Evolutionary conservation across 1,140 invertebrate genomes (phyloP).

Genomic region (Leucophenga varia): DNA sequence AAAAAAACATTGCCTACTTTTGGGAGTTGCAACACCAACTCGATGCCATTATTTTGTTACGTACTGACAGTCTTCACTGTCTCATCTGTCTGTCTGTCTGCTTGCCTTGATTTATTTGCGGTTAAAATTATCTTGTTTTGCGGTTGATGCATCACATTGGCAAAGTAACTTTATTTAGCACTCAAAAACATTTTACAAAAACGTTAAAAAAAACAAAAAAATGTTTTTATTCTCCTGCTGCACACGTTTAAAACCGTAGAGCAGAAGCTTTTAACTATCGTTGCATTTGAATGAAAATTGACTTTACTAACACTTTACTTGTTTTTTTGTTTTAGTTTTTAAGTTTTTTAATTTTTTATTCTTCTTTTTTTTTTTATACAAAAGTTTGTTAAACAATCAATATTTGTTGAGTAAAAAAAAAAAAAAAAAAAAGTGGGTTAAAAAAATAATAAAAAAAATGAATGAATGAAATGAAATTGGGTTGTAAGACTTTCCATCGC

Average conservation of each 20-base stretch:
- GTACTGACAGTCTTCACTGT: too few relatives aligned
- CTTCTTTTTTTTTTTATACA: conserved; percentile 1
- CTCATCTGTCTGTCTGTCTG: neutral
- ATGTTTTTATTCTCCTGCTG: too few relatives aligned
- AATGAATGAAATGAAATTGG: too few relatives aligned
- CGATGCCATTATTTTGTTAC: too few relatives aligned
- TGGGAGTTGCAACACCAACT: conserved; percentile 18
- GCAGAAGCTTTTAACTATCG: conserved; percentile 43
- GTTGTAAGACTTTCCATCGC: too few relatives aligned
- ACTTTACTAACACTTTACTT: conserved; percentile 19
- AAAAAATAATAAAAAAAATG: too few relatives aligned
- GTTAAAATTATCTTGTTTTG: conserved; percentile 56
- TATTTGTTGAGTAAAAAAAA: conserved; percentile 26
- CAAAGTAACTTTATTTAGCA: conserved; percentile 53
- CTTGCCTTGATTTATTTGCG: conserved; percentile 48
- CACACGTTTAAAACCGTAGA: too few relatives aligned
- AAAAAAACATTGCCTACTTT: conserved; percentile 23
- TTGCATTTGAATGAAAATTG: conserved; percentile 49
- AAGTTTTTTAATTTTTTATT: too few relatives aligned
- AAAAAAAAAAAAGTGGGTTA: too few relatives aligned
- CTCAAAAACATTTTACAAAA: conserved; percentile 50
- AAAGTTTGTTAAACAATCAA: conserved; percentile 49
- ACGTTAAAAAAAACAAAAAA: too few relatives aligned
- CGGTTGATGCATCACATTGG: conserved; percentile 51
- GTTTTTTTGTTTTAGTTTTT: too few relatives aligned